Base-by-base conservation (phyloP, 1,140 invertebrate genomes). In the Patella vulgata region DNA sequence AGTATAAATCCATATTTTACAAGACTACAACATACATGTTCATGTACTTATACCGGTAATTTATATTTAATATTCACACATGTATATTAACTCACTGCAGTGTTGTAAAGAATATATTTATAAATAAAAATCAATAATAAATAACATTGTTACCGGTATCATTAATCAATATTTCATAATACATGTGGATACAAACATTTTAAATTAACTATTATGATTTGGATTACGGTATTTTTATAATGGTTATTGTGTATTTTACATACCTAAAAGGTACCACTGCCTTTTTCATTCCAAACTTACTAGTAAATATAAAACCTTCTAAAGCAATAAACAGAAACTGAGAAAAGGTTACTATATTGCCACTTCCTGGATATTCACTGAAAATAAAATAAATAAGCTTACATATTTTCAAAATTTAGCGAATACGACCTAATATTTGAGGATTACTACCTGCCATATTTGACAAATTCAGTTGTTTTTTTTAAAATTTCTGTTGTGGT, bases 301-400 rank as follows among this genome's bases (percentile, higher is more conserved):
- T 88, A 0, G 93, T 95, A 57, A 93, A 92, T 64, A 97, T 86
- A 68, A 98, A 94, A n/a, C 96, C 96, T 81, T 97, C 89, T 11
- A 92, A 17, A 0, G 94, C 89, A 75, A 98, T 97, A 68, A 98
- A 92, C 0, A 95, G 60, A 84, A 98, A 98, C 79, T 97, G 96
- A 0, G 89, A 86, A 79, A 98, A 97, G 12, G 96, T 99, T 4
- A 98, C 92, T 5, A 98, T 85, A 82, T 97, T 96, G 36, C 96
- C 96, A 74, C 91, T 89, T 6, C 94, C 93, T 3, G 96, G 95
- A 84, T 96, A 92, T 79, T 91, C 89, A 82, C 92, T 94, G 79
- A 66, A 88, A 88, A 70, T 71, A 51, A 55, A 48, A 36, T 51
- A 51, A 53, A 48, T 19, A 46, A 17, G 56, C 39, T 43, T 25